Evolutionary conservation across 2,113 vertebrate species (phyloP).

Genomic region (Dasypus novemcinctus): DNA sequence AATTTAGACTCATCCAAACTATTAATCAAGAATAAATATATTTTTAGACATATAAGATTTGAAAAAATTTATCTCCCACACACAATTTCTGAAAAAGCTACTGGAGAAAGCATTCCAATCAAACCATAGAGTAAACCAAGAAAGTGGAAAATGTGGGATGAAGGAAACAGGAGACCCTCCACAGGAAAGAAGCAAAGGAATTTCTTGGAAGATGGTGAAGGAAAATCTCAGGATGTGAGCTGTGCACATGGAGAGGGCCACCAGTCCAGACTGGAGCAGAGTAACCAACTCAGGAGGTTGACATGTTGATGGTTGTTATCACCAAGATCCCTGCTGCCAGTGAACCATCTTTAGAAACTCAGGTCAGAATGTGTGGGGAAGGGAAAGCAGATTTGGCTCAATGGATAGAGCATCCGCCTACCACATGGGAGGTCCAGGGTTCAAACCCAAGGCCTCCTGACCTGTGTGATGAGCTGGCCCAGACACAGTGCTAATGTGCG

Average conservation of each 20-base stretch:
- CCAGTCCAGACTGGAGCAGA: neutral
- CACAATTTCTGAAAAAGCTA: conserved; percentile 15
- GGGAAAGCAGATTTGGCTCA: too few relatives aligned
- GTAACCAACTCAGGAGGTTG: neutral
- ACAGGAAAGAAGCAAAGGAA: neutral
- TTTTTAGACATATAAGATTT: neutral
- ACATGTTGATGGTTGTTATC: neutral
- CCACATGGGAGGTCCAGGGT: too few relatives aligned
- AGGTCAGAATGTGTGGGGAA: neutral
- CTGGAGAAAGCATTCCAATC: neutral
- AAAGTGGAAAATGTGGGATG: neutral
- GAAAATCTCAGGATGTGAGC: neutral
- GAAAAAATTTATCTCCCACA: neutral
- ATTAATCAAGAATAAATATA: neutral
- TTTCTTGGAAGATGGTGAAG: neutral
- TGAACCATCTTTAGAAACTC: neutral
- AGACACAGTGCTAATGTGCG: too few relatives aligned
- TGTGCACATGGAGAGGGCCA: neutral
- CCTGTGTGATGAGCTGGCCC: too few relatives aligned
- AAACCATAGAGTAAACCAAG: neutral
- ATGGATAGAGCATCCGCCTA: too few relatives aligned
- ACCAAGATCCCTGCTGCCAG: neutral
- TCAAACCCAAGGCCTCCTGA: too few relatives aligned
- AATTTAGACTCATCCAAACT: neutral
- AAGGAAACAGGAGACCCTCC: neutral